Percentiles rank a stretch among this genome's conserved stretches.
Evolutionary conservation across 2,113 vertebrate genomes (phyloP).

Genomic region (Numida meleagris): DNA sequence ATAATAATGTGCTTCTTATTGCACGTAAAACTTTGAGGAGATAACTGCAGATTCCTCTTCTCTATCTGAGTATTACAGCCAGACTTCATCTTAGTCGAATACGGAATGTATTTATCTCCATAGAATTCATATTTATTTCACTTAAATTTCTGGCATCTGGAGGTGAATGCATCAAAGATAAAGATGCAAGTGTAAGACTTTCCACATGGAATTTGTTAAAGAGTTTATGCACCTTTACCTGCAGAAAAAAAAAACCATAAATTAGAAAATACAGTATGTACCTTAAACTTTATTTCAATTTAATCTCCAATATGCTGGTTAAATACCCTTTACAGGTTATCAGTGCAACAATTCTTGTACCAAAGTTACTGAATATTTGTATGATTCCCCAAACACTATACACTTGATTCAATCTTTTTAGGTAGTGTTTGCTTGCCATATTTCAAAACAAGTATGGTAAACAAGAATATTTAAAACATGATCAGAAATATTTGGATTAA

Average conservation of each 20-base stretch:
- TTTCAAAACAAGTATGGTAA: background rate
- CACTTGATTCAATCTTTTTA: background rate
- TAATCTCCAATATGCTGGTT: background rate
- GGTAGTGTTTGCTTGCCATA: background rate
- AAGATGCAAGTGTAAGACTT: conserved; percentile 77
- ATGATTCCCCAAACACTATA: background rate
- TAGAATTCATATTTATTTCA: conserved; percentile 83
- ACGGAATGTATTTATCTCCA: conserved; percentile 87
- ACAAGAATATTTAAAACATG: background rate
- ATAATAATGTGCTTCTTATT: conserved; percentile 79
- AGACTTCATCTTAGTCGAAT: conserved; percentile 80
- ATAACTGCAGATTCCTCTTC: conserved; percentile 60
- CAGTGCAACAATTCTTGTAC: background rate
- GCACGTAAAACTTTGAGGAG: conserved; percentile 73
- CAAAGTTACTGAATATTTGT: background rate
- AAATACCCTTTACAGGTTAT: background rate
- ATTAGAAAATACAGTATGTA: background rate
- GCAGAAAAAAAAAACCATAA: conserved; percentile 24
- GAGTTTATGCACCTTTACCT: conserved; percentile 81
- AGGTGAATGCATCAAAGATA: conserved; percentile 84
- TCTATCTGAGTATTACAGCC: conserved; percentile 22
- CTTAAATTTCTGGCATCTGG: conserved; percentile 70
- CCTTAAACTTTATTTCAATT: background rate
- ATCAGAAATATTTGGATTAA: background rate
- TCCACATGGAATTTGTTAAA: conserved; percentile 79